Base-by-base conservation (phyloP, 2,888 invertebrate species). In the Scrobipalpa costella region DNA sequence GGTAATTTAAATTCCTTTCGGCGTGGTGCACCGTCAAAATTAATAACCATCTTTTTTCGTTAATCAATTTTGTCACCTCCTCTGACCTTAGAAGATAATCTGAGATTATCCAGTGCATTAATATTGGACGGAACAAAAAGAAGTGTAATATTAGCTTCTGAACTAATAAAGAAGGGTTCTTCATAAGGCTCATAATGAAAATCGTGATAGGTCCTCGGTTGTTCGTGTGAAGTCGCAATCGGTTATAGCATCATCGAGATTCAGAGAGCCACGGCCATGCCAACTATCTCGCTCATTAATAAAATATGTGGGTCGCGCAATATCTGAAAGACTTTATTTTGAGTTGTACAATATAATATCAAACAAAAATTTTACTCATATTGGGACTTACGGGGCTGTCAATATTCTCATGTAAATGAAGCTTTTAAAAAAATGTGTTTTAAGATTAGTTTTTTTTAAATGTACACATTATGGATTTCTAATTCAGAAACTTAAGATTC, bases 1-100 rank as follows among this genome's bases (percentile, higher is more conserved):
- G 67, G 69, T 69, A 69, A 78, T 79, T 75, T 74, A 79, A 73
- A 77, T 76, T 73, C 72, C 73, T 77, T 76, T 79, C 75, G 77
- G 77, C 75, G 68, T 72, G 70, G 66, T 65, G 67, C 70, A 68
- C 70, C 70, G 69, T 71, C 75, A 72, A 76, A 71, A 71, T 71
- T 77, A 61, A 61, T 61, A 61, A 50, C 7, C 17, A 49, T 57
- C 19, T 57, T 47, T 57, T 40, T 63, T 49, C 50, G 33, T 49
- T 49, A 52, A 61, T 52, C 38, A 61, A 52, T 61, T 50, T 52
- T 52, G 52, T 52, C 61, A 57, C 36, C 38, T 50, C 2, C 1
- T 19, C 9, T 21, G 19, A 50, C 50, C 19, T 50, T 50, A 9
- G 50, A 19, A 55, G n/a, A 2, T n/a, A n/a, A n/a, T n/a, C n/a